Evolutionary conservation across 1,140 invertebrate genomes (phyloP).

Genomic region (Nasonia giraulti): DNA sequence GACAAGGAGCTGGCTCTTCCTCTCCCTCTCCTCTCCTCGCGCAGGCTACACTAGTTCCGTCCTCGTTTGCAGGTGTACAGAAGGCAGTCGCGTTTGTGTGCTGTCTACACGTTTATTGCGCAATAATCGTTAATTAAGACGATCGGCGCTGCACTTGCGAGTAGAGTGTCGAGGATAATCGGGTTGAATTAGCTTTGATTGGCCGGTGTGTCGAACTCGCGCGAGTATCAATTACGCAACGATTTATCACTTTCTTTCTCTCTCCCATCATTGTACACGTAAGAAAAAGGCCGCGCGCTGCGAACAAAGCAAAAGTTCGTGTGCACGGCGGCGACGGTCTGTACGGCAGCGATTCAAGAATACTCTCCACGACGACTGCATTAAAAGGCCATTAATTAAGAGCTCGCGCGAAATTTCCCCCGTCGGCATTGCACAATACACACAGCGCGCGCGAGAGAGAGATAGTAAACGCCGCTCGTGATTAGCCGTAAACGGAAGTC

Average conservation of each 20-base stretch:
- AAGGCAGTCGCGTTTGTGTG: neutral
- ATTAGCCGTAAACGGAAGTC: slow-evolving; percentile 45
- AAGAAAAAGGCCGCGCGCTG: neutral
- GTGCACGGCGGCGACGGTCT: neutral
- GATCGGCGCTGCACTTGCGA: neutral
- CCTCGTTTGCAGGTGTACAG: slow-evolving; percentile 19
- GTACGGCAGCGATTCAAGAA: neutral
- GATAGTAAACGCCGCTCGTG: neutral
- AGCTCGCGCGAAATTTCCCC: slow-evolving; percentile 21
- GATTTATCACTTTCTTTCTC: neutral
- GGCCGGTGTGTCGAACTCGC: neutral
- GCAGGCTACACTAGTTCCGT: neutral
- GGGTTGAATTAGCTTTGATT: neutral
- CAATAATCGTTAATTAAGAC: slow-evolving; percentile 69
- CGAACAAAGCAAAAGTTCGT: slow-evolving; percentile 7
- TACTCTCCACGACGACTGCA: slow-evolving; percentile 19
- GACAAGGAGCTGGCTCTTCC: neutral
- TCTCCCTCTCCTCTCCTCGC: neutral
- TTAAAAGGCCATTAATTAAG: slow-evolving; percentile 44
- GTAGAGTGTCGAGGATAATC: neutral
- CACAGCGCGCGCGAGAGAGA: too few species aligned
- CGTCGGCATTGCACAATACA: neutral
- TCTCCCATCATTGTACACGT: neutral
- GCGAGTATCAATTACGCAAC: neutral
- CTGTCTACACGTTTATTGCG: slow-evolving; percentile 60